These are phyloP conservation scores for Scalopus aquaticus DNA, from an alignment of 2,113 vertebrate species.

Conservation along the genomic window DNA sequence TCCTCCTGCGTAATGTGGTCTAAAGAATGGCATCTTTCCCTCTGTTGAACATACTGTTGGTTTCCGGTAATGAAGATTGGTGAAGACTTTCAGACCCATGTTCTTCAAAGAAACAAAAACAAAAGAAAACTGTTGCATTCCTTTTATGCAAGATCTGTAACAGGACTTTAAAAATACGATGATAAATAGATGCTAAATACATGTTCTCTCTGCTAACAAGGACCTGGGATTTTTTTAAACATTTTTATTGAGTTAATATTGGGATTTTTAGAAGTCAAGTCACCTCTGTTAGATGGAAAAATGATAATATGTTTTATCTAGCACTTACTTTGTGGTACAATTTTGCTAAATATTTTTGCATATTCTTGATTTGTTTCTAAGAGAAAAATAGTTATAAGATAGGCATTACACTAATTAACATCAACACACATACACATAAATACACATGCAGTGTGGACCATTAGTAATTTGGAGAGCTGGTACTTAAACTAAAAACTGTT, in stretches of 20 bases:
- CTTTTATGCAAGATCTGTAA: background rate
- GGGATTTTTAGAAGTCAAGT: background rate
- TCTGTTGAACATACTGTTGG: conserved; percentile 79
- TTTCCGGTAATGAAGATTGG: conserved; percentile 77
- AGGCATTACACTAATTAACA: background rate
- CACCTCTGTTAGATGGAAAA: background rate
- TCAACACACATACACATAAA: background rate
- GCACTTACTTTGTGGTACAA: background rate
- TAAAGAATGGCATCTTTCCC: accelerated
- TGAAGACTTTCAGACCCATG: conserved; percentile 88
- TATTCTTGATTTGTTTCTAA: background rate
- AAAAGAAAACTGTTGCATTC: background rate
- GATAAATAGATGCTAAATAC: background rate
- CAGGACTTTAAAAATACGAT: background rate
- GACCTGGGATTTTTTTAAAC: background rate
- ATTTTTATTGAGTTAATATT: too few species aligned
- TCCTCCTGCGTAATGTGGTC: accelerated
- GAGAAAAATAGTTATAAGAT: background rate
- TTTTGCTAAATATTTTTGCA: background rate
- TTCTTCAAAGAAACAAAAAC: conserved; percentile 79
- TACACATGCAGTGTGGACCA: too few species aligned
- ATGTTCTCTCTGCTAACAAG: background rate
- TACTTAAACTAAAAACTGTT: background rate
- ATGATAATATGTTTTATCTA: background rate
- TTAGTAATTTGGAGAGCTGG: background rate